Evolutionary conservation across 2,797 vertebrate genomes (phyloP).

Genomic region (Lepidocolaptes lacrymiger): DNA sequence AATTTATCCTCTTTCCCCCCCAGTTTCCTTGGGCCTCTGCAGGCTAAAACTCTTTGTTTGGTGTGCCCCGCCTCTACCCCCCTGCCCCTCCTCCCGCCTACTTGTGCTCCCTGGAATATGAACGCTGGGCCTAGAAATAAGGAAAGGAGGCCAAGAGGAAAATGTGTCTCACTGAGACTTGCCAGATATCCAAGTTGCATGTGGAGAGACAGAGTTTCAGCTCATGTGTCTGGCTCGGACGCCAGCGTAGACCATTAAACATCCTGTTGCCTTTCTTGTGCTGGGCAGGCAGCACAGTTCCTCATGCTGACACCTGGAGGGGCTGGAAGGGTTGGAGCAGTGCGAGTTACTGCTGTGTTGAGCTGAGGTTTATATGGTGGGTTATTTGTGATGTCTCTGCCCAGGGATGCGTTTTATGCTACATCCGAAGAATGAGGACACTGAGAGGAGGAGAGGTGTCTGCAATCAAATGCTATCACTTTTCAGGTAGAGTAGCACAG

Average conservation of each 20-base stretch:
- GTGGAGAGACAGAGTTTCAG: constrained; percentile 21
- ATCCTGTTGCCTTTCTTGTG: neutral
- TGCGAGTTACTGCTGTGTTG: fast-evolving
- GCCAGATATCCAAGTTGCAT: constrained; percentile 47
- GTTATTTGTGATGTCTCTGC: neutral
- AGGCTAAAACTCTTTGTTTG: neutral
- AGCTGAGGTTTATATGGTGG: neutral
- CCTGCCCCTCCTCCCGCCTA: fast-evolving
- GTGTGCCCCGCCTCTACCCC: neutral
- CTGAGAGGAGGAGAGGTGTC: neutral
- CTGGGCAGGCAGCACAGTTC: neutral
- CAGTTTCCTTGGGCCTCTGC: neutral
- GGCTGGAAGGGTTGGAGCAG: neutral
- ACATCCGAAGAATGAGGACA: neutral
- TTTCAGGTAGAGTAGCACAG: neutral
- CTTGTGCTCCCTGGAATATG: constrained; percentile 5
- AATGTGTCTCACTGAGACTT: constrained; percentile 34
- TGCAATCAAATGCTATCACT: neutral
- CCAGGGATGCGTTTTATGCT: neutral
- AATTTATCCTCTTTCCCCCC: neutral
- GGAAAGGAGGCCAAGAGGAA: constrained; percentile 49
- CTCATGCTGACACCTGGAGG: neutral
- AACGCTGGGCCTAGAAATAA: constrained; percentile 20
- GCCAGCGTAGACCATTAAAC: neutral
- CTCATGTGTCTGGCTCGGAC: constrained; percentile 1